A percentile compares a stretch with the other conserved stretches of the same genome.
These are phyloP conservation scores for Heliconius congener DNA, from an alignment of 1,140 invertebrate genomes.

Conservation along the genomic window DNA sequence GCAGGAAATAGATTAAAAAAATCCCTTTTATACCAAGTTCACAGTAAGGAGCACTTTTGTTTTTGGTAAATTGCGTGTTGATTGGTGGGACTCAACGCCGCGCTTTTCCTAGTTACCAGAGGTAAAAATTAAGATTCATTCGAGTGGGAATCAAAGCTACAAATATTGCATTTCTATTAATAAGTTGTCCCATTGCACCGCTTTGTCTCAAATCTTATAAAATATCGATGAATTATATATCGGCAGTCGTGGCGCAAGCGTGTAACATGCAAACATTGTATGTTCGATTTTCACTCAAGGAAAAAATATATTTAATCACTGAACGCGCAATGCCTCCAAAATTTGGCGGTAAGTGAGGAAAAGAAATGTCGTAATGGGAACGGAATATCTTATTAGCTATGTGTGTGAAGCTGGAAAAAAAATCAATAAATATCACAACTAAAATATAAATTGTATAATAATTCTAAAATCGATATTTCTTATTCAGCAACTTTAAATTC, in stretches of 20 bases:
- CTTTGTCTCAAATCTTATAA: neutral
- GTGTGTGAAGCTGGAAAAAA: neutral
- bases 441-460: neutral
- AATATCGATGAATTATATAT: neutral
- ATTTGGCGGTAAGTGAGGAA: neutral
- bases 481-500: slow-evolving; percentile 2
- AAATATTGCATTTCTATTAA: too few species aligned
- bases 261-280: too few species aligned
- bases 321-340: neutral
- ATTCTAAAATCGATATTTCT: neutral
- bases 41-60: too few species aligned
- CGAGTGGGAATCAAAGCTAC: neutral
- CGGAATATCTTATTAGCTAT: neutral
- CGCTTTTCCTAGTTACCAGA: too few species aligned
- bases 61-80: too few species aligned
- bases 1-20: neutral
- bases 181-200: too few species aligned
- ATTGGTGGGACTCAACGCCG: too few species aligned
- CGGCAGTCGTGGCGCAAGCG: too few species aligned
- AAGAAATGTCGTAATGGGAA: too few species aligned
- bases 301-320: neutral
- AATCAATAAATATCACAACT: neutral
- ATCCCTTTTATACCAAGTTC: too few species aligned
- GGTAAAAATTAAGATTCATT: too few species aligned
- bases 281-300: too few species aligned